A percentile compares a stretch with the other conserved stretches of the same genome.
Evolutionary conservation across 2,888 invertebrate species (phyloP).

Genomic region (Galeopsomyia nigrocyanea): DNA sequence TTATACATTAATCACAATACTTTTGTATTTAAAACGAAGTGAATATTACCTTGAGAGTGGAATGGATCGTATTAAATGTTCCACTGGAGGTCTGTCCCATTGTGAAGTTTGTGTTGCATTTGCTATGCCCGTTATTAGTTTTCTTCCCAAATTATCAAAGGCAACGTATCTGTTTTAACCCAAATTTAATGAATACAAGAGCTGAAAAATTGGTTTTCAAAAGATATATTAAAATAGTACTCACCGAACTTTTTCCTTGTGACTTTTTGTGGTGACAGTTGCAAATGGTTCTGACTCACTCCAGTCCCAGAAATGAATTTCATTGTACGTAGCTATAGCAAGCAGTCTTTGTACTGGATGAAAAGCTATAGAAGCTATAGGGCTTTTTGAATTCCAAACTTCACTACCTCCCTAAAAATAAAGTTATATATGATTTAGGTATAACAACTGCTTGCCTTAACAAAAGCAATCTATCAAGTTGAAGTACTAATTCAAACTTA

Average conservation of each 20-base stretch:
- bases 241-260: constrained; percentile 86
- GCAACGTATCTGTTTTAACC: constrained; percentile 78
- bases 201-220: constrained; percentile 1
- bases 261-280: constrained; percentile 80
- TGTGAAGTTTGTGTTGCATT: constrained; percentile 70
- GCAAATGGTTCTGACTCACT: constrained; percentile 82
- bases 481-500: constrained; percentile 70
- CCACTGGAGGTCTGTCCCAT: constrained; percentile 69
- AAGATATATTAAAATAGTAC: constrained; percentile 51
- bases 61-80: constrained; percentile 51
- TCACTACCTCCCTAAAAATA: constrained; percentile 83
- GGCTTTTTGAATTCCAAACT: constrained; percentile 83
- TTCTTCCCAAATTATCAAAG: constrained; percentile 85
- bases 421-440: neutral
- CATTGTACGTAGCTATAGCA: constrained; percentile 88
- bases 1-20: constrained; percentile 21
- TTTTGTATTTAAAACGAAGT: neutral
- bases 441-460: constrained; percentile 5
- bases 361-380: constrained; percentile 88
- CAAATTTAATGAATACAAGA: constrained; percentile 23
- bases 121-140: constrained; percentile 87
- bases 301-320: constrained; percentile 93
- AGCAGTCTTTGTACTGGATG: constrained; percentile 86
- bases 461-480: constrained; percentile 37
- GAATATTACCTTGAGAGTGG: constrained; percentile 49